A percentile compares a stretch with the other conserved stretches of the same genome.
Conservation (phyloP, 2,113 vertebrate species). For the Balaenoptera acutorostrata region DNA sequence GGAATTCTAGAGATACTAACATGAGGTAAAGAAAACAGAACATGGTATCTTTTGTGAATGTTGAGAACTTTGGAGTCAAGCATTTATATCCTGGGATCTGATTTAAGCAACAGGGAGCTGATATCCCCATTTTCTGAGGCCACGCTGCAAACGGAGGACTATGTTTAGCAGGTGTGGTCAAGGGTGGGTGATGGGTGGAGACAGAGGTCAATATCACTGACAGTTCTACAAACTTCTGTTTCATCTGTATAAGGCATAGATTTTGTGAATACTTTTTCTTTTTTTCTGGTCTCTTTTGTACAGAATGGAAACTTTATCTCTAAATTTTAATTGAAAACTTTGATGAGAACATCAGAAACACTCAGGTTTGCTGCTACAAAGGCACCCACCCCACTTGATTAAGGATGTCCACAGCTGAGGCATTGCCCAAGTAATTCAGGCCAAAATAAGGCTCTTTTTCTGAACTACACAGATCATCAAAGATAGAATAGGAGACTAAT, state of each 20-base stretch:
- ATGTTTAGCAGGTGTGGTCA: not conserved
- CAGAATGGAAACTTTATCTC: not conserved
- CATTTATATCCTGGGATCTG: not conserved
- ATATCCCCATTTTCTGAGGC: not conserved
- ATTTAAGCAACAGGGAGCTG: not conserved
- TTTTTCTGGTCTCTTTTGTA: not conserved
- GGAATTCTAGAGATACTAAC: not conserved
- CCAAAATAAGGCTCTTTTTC: not conserved
- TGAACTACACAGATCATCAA: not conserved
- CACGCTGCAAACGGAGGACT: not conserved
- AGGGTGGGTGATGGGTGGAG: not conserved
- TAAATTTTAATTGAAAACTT: not conserved
- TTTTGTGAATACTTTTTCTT: not conserved
- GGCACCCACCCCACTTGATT: not conserved
- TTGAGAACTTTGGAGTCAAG: not conserved
- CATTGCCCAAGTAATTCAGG: not conserved
- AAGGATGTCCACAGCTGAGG: no score
- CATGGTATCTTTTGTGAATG: not conserved
- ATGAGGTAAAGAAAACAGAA: not conserved
- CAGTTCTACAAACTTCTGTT: not conserved
- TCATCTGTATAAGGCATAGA: not conserved
- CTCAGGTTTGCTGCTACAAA: not conserved
- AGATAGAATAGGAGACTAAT: not conserved
- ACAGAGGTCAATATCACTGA: not conserved
- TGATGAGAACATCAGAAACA: not conserved